Conservation (phyloP, 2,888 invertebrate species). For the Linnaemya vulpina region DNA sequence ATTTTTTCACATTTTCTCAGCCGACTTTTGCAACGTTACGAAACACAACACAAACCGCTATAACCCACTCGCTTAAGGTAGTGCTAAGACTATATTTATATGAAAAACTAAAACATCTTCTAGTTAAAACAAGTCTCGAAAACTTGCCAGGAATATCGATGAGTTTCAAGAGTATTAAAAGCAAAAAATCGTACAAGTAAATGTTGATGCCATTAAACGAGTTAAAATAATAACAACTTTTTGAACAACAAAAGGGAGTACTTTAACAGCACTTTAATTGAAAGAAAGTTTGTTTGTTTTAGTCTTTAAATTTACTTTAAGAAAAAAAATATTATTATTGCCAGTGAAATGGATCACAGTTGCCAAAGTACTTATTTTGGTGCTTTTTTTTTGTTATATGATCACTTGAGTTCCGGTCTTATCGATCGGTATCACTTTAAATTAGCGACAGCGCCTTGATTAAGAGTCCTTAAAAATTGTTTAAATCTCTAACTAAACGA, state of each 20-base stretch:
- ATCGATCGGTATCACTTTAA: too few species aligned
- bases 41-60: not conserved
- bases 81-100: not conserved
- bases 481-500: too few species aligned
- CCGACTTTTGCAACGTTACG: not conserved
- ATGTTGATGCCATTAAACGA: not conserved
- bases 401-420: too few species aligned
- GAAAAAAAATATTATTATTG: not conserved
- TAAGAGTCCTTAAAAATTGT: too few species aligned
- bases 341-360: not conserved
- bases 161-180: constrained; percentile 49
- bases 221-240: constrained; percentile 1
- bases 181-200: constrained; percentile 63
- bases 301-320: not conserved
- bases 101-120: constrained; percentile 22
- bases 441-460: too few species aligned
- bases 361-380: not conserved
- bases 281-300: not conserved
- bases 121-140: constrained; percentile 54
- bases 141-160: constrained; percentile 68
- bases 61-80: not conserved
- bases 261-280: not conserved
- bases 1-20: too few species aligned
- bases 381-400: too few species aligned
- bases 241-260: not conserved